Evolutionary conservation across 2,888 invertebrate genomes (phyloP), one percentile per base, ranked within the genome.

Genomic region (Lottia scabra): DNA sequence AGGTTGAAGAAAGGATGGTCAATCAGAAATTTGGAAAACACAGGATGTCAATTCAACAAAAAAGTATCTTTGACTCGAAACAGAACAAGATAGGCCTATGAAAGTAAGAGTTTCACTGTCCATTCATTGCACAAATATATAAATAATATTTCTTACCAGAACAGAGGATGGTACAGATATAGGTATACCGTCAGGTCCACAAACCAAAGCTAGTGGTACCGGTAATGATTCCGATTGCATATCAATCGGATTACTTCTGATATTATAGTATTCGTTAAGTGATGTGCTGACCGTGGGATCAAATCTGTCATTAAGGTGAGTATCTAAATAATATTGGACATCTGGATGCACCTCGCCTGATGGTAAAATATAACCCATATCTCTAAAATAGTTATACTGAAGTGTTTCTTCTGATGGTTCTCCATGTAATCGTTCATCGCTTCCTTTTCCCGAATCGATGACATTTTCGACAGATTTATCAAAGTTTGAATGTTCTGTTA

Each of bases 341-440:
- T 56, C 13, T 19, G 56, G 13, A 13, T 23, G 12, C 10, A 56
- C 56, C 23, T 56, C 19, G 10, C 56, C 56, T 19, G 56, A 23
- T 19, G 56, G 56, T 23, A 56, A 56, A 56, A 56, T 8, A 23
- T 56, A 56, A n/a, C 56, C 56, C 19, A 8, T 13, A 19, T 56
- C 23, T 8, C 56, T 19, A 13, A 56, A 56, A 56, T 23, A 46
- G 19, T 48, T 43, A 16, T 62, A 16, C 15, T 62, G 68, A n/a
- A 68, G 23, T 1, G 68, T 68, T 23, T 68, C 68, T 15, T 68
- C 68, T n/a, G 68, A 68, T 23, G 56, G n/a, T 12, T 56, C 64
- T 63, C 63, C 27, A n/a, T 16, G 8, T 6, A 30, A 15, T 30
- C 56, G 19, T 27, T 27, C 15, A 38, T 48, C 16, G n/a, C 26